Evolutionary conservation across 2,888 invertebrate genomes (phyloP), one percentile per base, ranked within the genome.

Genomic region (Drosophila anomelani): DNA sequence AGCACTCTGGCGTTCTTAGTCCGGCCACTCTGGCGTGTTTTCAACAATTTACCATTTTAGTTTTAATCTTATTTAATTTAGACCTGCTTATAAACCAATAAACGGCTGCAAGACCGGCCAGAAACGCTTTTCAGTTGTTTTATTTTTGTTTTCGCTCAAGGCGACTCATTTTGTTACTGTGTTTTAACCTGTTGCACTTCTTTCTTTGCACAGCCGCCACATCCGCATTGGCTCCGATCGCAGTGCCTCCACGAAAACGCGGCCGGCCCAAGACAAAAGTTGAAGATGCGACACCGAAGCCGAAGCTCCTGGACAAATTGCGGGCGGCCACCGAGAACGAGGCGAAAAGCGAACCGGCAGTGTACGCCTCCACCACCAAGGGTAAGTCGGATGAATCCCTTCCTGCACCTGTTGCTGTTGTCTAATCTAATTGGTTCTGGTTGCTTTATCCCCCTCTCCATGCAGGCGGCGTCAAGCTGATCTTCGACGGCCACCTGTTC

Each of bases 301-400:
- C 80, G 3, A 89, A 80, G 54, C 60, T 91, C 8, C 67, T 88
- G 10, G 85, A 82, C 55, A 90, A 86, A 61, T 80, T 91, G 4
- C 80, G 74, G 13, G 83, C 78, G n/a, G 88, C 91, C 20, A 77
- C 85, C 20, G 63, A 78, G 26, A 87, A 86, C 36, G 59, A 61
- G 43, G 63, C 56, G 12, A 77, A 76, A 47, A 82, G 88, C 36
- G 78, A 75, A 32, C 90, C 88, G 17, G 87, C 90, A 5, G 83
- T 91, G 1, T 92, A 92, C 67, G 91, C 90, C 2, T 92, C 92
- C 4, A 91, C 92, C 1, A 91, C 92, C 1, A 92, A 91, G 69
- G 92, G 85, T 85, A 61, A 76, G 81, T 59, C 6, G 1, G 10
- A 9, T 17, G 49, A 9, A 17, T 20, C 20, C 13, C 9, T 15